Base-by-base conservation (phyloP, 2,113 vertebrate genomes). In the Crotalus tigris region DNA sequence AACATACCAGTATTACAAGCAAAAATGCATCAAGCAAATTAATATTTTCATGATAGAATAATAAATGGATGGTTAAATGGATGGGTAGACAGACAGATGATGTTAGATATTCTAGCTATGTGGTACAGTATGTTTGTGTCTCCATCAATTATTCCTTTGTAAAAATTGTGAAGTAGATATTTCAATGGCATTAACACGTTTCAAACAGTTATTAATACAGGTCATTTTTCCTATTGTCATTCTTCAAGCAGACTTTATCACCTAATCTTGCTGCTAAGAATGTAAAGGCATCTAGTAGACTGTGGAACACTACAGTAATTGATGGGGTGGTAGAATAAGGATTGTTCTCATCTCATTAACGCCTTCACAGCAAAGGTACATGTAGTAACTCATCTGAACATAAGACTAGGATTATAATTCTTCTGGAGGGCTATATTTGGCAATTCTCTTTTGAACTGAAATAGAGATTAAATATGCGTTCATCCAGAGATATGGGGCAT, bases 211-310 rank as follows among this genome's bases (percentile, higher is more conserved):
- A 61, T 86, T 92, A 90, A 55, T 90, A 58, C 33, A 92, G 57
- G 89, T 90, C 0, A 0, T 89, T 91, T 53, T 92, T 93, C 61
- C 85, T 87, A 8, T 85, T 87, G 1, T 46, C 24, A 61, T 81
- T 93, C 59, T 90, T 93, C 46, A 91, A 91, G 90, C 17, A 49
- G 12, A 29, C 91, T 92, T 93, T 51, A 57, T 92, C 26, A 53
- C 6, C 85, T 87, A 51, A 1, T 81, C 89, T 11, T 19, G 19
- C 61, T 0, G 1, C 61, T 26, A 92, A 92, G 57, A 94, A 93
- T 57, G 88, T 86, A 93, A 92, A 90, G 2, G 5, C 21, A 93
- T 85, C 12, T 5, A 5, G 24, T 26, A 81, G 89, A 91, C 89
- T 89, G 59, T 15, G 29, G 54, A 92, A 91, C 94, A 58, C 58